Percentiles rank a stretch among this genome's conserved stretches.
These are phyloP conservation scores for Drosophila neotestacea DNA, from an alignment of 2,888 invertebrate species.

Conservation along the genomic window DNA sequence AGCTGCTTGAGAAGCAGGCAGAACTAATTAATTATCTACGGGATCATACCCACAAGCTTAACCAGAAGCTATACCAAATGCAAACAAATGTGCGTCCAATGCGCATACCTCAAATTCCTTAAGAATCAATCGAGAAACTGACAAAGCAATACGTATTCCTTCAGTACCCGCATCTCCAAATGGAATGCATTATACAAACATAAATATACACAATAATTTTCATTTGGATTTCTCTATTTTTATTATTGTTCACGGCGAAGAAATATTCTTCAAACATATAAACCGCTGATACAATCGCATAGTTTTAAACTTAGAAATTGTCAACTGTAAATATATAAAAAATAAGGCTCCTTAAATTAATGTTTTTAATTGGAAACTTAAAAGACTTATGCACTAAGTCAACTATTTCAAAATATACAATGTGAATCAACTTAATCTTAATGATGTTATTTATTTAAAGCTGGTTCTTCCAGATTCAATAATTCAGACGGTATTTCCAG, in stretches of 20 bases:
- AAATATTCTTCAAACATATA: slow-evolving; percentile 47
- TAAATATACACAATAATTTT: slow-evolving; percentile 16
- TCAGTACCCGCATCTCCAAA: slow-evolving; percentile 19
- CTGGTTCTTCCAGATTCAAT: slow-evolving; percentile 21
- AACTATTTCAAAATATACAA: slow-evolving; percentile 27
- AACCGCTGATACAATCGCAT: slow-evolving; percentile 24
- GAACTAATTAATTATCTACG: slow-evolving; percentile 89
- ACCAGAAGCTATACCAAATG: slow-evolving; percentile 88
- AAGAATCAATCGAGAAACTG: slow-evolving; percentile 23
- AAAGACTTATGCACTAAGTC: slow-evolving; percentile 22
- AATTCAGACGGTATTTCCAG: slow-evolving; percentile 87
- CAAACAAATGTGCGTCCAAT: slow-evolving; percentile 86
- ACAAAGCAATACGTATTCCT: slow-evolving; percentile 38
- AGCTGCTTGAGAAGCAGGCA: slow-evolving; percentile 90
- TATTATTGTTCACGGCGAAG: slow-evolving; percentile 41
- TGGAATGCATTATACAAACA: slow-evolving; percentile 10
- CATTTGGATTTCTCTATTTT: slow-evolving; percentile 35
- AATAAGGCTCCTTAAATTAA: slow-evolving; percentile 10
- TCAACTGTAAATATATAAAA: slow-evolving; percentile 47
- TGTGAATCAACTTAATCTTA: slow-evolving; percentile 10
- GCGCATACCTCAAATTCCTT: slow-evolving; percentile 65
- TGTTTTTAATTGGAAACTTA: slow-evolving; percentile 8
- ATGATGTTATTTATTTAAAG: slow-evolving; percentile 5
- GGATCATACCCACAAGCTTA: slow-evolving; percentile 89
- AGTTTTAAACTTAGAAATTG: slow-evolving; percentile 24